Evolutionary conservation across 2,888 invertebrate species (phyloP).

Genomic region (Leptinotarsa rubiginosa): DNA sequence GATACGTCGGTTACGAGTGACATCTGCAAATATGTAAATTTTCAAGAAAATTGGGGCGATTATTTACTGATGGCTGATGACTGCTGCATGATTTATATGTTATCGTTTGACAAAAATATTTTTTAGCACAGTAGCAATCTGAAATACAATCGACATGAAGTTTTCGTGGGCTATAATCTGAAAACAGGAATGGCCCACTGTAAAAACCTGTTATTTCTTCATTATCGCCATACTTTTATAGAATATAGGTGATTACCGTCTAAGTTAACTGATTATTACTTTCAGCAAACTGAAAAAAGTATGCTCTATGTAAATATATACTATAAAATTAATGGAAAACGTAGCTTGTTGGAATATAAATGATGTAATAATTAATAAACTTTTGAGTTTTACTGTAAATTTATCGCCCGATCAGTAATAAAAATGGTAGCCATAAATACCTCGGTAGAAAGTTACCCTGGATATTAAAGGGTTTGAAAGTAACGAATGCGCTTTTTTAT

Average conservation of each 20-base stretch:
- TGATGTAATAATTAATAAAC: neutral
- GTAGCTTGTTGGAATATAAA: conserved; percentile 1
- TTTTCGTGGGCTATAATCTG: neutral
- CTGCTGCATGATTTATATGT: too few species aligned
- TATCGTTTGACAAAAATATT: too few species aligned
- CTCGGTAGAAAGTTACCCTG: neutral
- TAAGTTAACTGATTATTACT: neutral
- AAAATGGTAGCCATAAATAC: conserved; percentile 14
- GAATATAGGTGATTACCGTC: neutral
- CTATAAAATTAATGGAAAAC: neutral
- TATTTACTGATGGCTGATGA: too few species aligned
- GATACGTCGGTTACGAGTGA: too few species aligned
- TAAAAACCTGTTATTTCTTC: neutral
- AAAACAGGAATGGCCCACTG: neutral
- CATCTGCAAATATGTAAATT: too few species aligned
- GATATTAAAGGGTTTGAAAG: neutral
- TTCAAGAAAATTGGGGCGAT: too few species aligned
- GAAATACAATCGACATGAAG: neutral
- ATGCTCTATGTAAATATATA: neutral
- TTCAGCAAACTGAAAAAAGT: neutral
- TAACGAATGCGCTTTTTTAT: conserved; percentile 21
- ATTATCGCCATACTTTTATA: neutral
- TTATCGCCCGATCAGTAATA: neutral
- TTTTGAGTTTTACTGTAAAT: neutral
- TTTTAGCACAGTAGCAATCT: too few species aligned